phyloP scores from a whole-genome alignment of 64 coral and sea anemone genomes.

The Stichodactyla mertensii region DNA sequence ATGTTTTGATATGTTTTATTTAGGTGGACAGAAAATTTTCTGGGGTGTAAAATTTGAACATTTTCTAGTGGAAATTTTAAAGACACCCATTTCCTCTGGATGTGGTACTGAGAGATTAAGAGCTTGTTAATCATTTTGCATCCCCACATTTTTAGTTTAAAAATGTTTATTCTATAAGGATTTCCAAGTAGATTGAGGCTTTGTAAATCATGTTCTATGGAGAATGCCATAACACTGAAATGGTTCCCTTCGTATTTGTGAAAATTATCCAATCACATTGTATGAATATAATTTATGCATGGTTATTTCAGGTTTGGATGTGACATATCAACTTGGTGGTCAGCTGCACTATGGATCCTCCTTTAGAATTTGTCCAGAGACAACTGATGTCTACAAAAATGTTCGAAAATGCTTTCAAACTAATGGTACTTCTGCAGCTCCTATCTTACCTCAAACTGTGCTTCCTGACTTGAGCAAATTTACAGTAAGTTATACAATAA shows the following conservation, averaged over 20 bases:
- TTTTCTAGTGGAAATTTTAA: no score
- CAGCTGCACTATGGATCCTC: conserved; percentile 40
- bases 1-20: no score
- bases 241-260: neutral
- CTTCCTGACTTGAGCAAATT: conserved; percentile 72
- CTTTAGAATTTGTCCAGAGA: conserved; percentile 80
- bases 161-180: no score
- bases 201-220: no score
- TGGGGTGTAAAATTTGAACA: no score
- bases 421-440: conserved; percentile 39
- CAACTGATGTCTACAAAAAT: conserved; percentile 67
- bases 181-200: no score
- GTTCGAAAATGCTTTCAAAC: conserved; percentile 49
- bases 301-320: conserved; percentile 49
- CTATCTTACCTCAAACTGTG: conserved; percentile 51
- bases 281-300: neutral
- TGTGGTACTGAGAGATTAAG: no score
- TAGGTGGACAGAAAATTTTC: no score
- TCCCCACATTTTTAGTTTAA: no score
- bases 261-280: no score
- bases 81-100: no score
- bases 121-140: no score
- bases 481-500: conserved; percentile 28
- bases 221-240: neutral
- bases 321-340: conserved; percentile 56